Percentiles rank a stretch among this genome's conserved stretches.
Conservation (phyloP, 2,113 vertebrate species). For the Rhinolophus ferrumequinum region DNA sequence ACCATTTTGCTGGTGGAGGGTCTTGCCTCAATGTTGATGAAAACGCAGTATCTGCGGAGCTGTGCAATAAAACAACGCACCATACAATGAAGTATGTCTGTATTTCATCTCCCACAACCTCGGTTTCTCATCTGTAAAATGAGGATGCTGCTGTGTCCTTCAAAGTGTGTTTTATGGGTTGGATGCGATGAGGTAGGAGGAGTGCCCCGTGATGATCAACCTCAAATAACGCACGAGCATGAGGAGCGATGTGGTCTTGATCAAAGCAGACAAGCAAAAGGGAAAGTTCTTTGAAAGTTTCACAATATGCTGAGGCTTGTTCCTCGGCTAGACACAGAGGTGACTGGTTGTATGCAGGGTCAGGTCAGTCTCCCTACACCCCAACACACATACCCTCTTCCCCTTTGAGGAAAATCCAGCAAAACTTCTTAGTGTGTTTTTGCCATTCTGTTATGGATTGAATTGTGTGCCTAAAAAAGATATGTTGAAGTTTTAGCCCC, state of each 20-base stretch:
- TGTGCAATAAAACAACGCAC: not conserved
- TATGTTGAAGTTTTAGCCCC: not conserved
- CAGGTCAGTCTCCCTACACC: not conserved
- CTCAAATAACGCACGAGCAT: accelerated
- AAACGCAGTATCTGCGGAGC: not conserved
- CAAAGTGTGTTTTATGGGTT: not conserved
- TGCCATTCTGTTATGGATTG: not conserved
- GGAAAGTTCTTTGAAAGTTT: not conserved
- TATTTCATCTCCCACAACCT: not conserved
- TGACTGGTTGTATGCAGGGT: not conserved
- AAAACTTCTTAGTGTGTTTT: not conserved
- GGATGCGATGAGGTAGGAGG: not conserved
- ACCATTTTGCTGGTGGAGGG: not conserved
- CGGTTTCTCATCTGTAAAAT: not conserved
- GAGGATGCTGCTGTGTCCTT: not conserved
- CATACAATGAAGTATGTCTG: not conserved
- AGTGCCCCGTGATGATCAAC: accelerated
- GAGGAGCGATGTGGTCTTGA: not conserved
- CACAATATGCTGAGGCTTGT: not conserved
- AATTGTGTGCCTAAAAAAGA: not conserved
- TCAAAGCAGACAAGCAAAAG: not conserved
- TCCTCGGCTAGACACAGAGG: not conserved
- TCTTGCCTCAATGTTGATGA: too few relatives aligned
- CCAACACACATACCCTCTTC: not conserved
- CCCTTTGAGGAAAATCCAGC: not conserved